Percentiles rank a stretch among this genome's conserved stretches.
phyloP scores from a whole-genome alignment of 2,797 vertebrate genomes.

The Hoplostethus mediterraneus region DNA sequence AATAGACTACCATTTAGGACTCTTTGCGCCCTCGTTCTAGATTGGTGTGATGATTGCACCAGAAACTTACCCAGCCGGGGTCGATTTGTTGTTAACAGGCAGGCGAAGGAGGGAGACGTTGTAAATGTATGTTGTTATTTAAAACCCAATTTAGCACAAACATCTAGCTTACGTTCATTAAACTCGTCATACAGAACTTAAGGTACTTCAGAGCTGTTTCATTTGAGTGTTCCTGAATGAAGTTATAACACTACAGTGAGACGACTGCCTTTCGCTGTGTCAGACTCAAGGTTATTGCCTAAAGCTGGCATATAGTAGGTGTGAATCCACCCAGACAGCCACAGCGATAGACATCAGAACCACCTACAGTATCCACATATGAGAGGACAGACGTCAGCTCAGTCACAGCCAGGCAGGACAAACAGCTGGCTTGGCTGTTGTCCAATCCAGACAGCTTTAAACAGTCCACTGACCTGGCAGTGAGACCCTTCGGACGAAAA shows the following conservation, averaged over 20 bases:
- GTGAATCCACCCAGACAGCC: neutral
- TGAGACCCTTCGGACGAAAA: constrained; percentile 60
- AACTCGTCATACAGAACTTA: constrained; percentile 35
- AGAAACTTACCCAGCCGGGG: constrained; percentile 42
- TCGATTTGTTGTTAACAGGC: constrained; percentile 51
- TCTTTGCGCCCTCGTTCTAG: constrained; percentile 47
- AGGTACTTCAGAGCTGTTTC: constrained; percentile 23
- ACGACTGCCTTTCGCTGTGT: constrained; percentile 4
- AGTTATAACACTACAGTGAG: constrained; percentile 19
- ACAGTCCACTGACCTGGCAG: constrained; percentile 52
- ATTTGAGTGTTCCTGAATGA: constrained; percentile 29
- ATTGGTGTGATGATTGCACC: constrained; percentile 55
- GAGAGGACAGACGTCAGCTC: constrained; percentile 44
- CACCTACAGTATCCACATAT: constrained; percentile 26
- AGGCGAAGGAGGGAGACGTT: constrained; percentile 20
- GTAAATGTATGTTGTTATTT: constrained; percentile 45
- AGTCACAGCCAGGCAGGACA: constrained; percentile 50
- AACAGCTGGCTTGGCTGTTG: constrained; percentile 66
- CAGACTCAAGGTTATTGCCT: neutral
- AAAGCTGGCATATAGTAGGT: constrained; percentile 2
- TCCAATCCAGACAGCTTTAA: constrained; percentile 67
- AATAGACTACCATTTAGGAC: constrained; percentile 53
- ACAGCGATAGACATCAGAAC: neutral
- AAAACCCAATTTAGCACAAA: constrained; percentile 53
- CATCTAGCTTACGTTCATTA: constrained; percentile 42